Evolutionary conservation across 2,888 invertebrate genomes (phyloP).

Genomic region (Lydus trimaculatus): DNA sequence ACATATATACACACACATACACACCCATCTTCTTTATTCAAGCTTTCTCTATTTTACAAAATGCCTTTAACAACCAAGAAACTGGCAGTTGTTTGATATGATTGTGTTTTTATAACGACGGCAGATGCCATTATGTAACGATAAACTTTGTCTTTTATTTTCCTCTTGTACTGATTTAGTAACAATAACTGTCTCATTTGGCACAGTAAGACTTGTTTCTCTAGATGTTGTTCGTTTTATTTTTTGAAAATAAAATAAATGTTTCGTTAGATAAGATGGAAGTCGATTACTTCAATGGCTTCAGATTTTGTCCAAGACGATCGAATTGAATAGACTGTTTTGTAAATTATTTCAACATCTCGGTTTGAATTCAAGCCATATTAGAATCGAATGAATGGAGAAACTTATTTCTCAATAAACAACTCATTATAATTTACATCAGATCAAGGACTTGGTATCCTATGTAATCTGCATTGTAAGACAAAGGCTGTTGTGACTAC

Average conservation of each 20-base stretch:
- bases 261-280: too few relatives aligned
- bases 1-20: background rate
- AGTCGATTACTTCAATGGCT: too few relatives aligned
- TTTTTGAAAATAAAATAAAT: too few relatives aligned
- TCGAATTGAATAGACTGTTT: too few relatives aligned
- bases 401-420: background rate
- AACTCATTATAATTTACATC: background rate
- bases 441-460: background rate
- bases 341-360: too few relatives aligned
- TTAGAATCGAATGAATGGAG: background rate
- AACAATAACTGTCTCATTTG: background rate
- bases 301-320: too few relatives aligned
- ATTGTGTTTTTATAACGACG: background rate
- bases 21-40: background rate
- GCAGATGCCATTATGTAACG: background rate
- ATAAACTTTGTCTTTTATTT: background rate
- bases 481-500: background rate
- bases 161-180: background rate
- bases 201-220: too few relatives aligned
- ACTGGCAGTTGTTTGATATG: background rate
- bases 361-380: too few relatives aligned
- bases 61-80: background rate
- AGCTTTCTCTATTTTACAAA: background rate
- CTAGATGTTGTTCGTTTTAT: too few relatives aligned
- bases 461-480: background rate